Base-by-base conservation (phyloP, 2,113 vertebrate species). In the Parotia lawesii region DNA sequence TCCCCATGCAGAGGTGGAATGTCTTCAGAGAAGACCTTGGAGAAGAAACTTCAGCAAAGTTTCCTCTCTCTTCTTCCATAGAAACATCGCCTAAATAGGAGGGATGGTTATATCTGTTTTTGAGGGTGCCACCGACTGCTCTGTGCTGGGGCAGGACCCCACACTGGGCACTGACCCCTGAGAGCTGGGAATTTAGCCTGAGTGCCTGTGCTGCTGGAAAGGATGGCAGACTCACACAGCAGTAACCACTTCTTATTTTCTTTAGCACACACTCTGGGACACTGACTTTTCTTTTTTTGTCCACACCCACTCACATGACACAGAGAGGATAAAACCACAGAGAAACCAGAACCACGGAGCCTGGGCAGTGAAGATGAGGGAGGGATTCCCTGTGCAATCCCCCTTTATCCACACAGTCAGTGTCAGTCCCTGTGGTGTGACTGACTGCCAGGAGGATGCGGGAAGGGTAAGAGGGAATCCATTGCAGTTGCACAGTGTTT, bases 71-170 rank as follows among this genome's bases (percentile, higher is more conserved):
- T 74, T 14, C 16, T 61, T 35, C 48, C 71, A 0, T 0, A 8
- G 44, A 54, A 62, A 13, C 31, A 12, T 22, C 6, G 11, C 20
- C 35, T n/a, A 10, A 45, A 4, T 2, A 21, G 27, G 21, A 60
- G 33, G 7, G 4, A 1, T 38, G 25, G 15, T 45, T 19, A 0
- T 12, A 5, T 47, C 31, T 60, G 2, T 35, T 25, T 62, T 10
- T 61, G 48, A 19, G 27, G 29, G 25, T 61, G 56, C 28, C 65
- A 19, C 3, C 31, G 23, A 0, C 18, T 38, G 53, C 48, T 24
- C 29, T 7, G 40, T 19, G 0, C 29, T 42, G 73, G 58, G 88
- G 17, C 69, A 81, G 73, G 50, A 4, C 53, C 7, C 19, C 24
- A 4, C 13, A 1, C 12, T 15, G 2, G 3, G 16, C 4, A 3